These are phyloP conservation scores for Halyomorpha halys DNA, from an alignment of 1,140 invertebrate genomes.

Conservation along the genomic window DNA sequence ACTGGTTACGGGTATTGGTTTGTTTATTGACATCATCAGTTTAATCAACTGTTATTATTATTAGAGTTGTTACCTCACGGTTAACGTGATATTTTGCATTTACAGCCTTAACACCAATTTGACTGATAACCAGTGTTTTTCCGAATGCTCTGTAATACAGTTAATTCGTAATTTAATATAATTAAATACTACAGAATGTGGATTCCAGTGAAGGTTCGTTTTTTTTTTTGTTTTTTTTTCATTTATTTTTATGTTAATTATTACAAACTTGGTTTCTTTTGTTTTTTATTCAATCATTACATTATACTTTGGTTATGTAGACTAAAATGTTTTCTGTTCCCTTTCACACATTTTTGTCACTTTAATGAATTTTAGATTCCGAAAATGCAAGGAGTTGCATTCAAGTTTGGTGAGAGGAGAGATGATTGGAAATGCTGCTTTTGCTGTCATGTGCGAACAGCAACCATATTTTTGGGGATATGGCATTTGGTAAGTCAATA, in stretches of 20 bases:
- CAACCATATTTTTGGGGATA: constrained; percentile 65
- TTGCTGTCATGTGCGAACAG: constrained; percentile 72
- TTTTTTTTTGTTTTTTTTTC: neutral
- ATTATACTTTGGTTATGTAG: neutral
- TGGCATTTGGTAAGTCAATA: constrained; percentile 63
- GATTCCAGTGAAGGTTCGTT: constrained; percentile 9
- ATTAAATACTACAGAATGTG: neutral
- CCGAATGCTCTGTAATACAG: neutral
- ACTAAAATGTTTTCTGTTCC: neutral
- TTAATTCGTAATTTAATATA: neutral
- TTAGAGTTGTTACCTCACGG: neutral
- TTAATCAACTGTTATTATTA: constrained; percentile 1
- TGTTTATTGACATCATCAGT: too few species aligned
- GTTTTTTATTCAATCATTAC: neutral
- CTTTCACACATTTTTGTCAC: neutral
- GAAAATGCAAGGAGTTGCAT: constrained; percentile 28
- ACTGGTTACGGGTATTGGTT: too few species aligned
- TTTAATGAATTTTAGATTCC: constrained; percentile 6
- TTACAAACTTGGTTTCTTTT: neutral
- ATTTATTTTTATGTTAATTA: neutral
- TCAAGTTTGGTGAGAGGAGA: constrained; percentile 37
- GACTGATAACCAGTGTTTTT: constrained; percentile 3
- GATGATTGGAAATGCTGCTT: constrained; percentile 67
- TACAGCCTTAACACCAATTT: neutral
- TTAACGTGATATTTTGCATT: constrained; percentile 14